Conservation (phyloP, 2,888 invertebrate genomes). For the Tenthredo mesomela region DNA sequence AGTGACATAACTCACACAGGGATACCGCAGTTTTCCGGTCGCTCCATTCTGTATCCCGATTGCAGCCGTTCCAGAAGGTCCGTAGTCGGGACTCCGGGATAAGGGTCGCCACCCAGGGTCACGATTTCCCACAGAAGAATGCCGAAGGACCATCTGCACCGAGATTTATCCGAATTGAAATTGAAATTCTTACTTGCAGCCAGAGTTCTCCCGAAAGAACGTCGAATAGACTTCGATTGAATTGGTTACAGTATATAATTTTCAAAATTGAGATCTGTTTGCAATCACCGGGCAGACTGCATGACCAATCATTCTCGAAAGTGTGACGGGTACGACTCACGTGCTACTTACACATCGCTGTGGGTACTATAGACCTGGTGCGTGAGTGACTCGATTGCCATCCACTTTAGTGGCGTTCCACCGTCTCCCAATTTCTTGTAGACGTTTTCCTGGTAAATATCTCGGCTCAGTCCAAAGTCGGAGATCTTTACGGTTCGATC, state of each 20-base stretch:
- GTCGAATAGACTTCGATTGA: background rate
- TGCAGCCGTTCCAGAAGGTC: conserved; percentile 85
- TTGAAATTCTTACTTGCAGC: no score
- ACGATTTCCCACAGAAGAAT: conserved; percentile 93
- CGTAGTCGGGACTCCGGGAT: conserved; percentile 86
- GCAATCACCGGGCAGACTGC: background rate
- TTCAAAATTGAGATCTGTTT: background rate
- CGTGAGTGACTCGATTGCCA: conserved; percentile 92
- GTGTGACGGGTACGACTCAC: background rate
- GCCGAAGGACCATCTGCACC: conserved; percentile 91
- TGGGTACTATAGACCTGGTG: conserved; percentile 90
- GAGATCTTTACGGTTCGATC: conserved; percentile 91
- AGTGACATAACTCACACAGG: conserved; percentile 83
- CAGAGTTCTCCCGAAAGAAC: background rate
- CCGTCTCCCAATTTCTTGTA: conserved; percentile 89
- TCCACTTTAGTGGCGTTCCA: conserved; percentile 93
- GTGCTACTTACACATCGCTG: conserved; percentile 83
- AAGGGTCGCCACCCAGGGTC: conserved; percentile 90
- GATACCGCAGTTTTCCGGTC: conserved; percentile 86
- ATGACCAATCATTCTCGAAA: no score
- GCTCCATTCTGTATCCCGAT: conserved; percentile 89
- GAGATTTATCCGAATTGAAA: no score
- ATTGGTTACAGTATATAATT: background rate
- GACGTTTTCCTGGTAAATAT: conserved; percentile 91
- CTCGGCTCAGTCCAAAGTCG: conserved; percentile 93